These are phyloP conservation scores for Halocynthia roretzi DNA, from an alignment of 23 tunicate species.

Conservation along the genomic window DNA sequence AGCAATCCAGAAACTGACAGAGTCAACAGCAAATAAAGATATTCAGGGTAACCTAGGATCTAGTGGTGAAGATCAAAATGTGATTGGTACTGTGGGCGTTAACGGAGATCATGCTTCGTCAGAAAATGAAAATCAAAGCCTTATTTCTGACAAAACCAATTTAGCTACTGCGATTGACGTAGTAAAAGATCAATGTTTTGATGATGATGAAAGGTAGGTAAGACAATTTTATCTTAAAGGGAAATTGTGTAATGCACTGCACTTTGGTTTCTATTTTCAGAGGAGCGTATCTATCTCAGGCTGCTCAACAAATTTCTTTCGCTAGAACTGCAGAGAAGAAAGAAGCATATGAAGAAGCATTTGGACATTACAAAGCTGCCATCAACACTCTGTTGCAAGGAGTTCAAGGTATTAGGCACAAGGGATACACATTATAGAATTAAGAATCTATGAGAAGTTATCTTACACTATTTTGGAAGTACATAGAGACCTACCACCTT, in stretches of 20 bases:
- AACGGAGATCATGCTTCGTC: too few relatives aligned
- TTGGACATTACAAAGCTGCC: slow-evolving; percentile 35
- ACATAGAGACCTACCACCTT: too few relatives aligned
- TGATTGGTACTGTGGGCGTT: too few relatives aligned
- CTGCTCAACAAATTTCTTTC: slow-evolving; percentile 35
- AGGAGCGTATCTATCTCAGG: slow-evolving; percentile 40
- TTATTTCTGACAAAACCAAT: too few relatives aligned
- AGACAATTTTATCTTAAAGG: neutral
- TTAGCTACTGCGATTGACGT: too few relatives aligned
- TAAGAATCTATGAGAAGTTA: too few relatives aligned
- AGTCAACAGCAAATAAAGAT: neutral
- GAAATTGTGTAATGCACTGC: neutral
- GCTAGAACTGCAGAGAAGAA: slow-evolving; percentile 34
- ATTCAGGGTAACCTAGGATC: too few relatives aligned
- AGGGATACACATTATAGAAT: too few relatives aligned
- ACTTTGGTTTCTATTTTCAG: slow-evolving; percentile 2
- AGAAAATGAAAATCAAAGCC: too few relatives aligned
- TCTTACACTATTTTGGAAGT: too few relatives aligned
- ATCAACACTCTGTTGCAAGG: slow-evolving; percentile 44
- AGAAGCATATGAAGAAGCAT: slow-evolving; percentile 24
- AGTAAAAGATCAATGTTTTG: slow-evolving; percentile 14
- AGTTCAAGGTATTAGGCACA: slow-evolving; percentile 35
- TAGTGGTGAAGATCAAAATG: too few relatives aligned
- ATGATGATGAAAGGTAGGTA: slow-evolving; percentile 35
- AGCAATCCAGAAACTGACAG: slow-evolving; percentile 13